phyloP scores from a whole-genome alignment of 2,797 vertebrate genomes.

The Manis javanica region DNA sequence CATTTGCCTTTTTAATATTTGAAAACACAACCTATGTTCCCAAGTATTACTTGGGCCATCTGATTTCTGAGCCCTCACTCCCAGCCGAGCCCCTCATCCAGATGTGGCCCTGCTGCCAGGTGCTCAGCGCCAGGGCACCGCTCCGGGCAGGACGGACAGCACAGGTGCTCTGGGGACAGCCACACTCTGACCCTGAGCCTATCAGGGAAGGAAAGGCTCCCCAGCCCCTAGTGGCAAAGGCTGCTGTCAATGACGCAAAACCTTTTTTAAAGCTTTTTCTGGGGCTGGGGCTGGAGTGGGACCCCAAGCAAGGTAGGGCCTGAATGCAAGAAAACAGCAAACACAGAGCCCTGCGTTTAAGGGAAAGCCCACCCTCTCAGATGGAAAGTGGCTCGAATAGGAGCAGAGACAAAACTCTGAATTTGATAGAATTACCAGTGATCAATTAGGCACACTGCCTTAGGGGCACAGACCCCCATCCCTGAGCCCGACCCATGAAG shows the following conservation, averaged over 20 bases:
- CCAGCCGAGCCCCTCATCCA: neutral
- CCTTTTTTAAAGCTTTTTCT: neutral
- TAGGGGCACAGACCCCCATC: too few species aligned
- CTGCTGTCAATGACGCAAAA: neutral
- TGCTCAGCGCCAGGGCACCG: neutral
- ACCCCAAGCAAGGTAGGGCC: neutral
- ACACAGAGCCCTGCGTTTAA: neutral
- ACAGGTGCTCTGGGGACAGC: neutral
- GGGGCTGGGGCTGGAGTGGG: neutral
- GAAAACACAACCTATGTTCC: neutral
- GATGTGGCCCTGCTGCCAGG: too few species aligned
- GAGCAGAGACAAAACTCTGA: neutral
- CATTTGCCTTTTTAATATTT: neutral
- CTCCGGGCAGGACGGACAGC: accelerated
- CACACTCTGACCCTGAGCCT: neutral
- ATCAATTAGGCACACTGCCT: neutral
- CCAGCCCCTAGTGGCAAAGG: neutral
- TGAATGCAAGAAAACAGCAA: neutral
- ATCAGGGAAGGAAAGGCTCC: neutral
- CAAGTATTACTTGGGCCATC: neutral
- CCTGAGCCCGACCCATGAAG: neutral
- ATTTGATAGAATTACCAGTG: too few species aligned
- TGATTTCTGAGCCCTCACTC: neutral
- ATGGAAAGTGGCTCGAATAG: neutral
- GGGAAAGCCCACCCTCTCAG: neutral